These are phyloP conservation scores for Gymnarchus niloticus DNA, from an alignment of 2,113 vertebrate species.

Conservation along the genomic window DNA sequence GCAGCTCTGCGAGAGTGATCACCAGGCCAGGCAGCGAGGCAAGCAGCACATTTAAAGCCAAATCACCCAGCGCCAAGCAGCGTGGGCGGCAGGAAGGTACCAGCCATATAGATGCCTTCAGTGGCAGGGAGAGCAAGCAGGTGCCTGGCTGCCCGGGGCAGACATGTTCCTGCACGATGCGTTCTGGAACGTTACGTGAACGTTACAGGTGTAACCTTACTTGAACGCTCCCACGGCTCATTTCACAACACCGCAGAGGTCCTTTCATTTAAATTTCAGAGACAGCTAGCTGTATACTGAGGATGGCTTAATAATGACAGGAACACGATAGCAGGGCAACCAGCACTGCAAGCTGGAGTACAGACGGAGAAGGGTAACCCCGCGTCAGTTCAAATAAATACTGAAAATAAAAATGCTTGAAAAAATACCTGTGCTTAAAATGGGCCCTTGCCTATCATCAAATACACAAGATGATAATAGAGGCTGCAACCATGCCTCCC, in stretches of 20 bases:
- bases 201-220: background rate
- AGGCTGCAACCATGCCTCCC: background rate
- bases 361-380: slow-evolving; percentile 3
- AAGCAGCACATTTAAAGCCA: slow-evolving; percentile 9
- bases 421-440: background rate
- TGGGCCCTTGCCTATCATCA: too few species aligned
- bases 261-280: background rate
- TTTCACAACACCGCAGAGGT: background rate
- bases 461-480: too few species aligned
- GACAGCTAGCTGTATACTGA: background rate
- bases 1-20: slow-evolving; percentile 7
- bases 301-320: background rate
- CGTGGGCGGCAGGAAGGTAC: background rate
- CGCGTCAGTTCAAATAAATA: background rate
- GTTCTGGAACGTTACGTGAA: background rate
- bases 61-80: background rate
- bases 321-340: background rate
- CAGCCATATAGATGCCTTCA: background rate
- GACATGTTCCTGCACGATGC: background rate
- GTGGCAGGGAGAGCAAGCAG: too few species aligned
- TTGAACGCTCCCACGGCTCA: background rate
- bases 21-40: slow-evolving; percentile 15
- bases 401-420: background rate
- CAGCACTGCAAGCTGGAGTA: background rate
- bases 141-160: background rate